Base-by-base conservation (phyloP, 2,113 vertebrate genomes). In the Oceanites oceanicus region DNA sequence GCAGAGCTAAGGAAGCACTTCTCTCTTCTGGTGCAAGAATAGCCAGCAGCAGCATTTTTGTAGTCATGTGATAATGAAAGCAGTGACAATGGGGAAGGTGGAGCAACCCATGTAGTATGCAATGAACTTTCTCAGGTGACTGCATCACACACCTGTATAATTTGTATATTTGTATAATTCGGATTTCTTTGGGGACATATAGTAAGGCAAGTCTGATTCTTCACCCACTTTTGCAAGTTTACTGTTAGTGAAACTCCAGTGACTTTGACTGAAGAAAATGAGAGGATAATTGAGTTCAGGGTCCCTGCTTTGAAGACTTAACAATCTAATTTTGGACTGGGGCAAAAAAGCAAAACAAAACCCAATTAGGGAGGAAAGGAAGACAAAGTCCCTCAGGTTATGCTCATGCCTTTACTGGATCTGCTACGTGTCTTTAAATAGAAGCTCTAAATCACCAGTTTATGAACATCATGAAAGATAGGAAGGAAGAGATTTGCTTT, bases 221-320 rank as follows among this genome's bases (percentile, higher is more conserved):
- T 83, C 58, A 50, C 23, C 29, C 17, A 9, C 17, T 78, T 78
- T 65, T 73, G 18, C 12, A 72, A 84, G 65, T 88, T 95, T 83
- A 73, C 34, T 50, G 13, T 58, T 83, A 66, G 70, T 55, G 45
- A 95, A 90, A 88, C 14, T 94, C 53, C 67, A 62, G 44, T 83
- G 89, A 92, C 86, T 94, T 92, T 95, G 83, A 81, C 45, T 68
- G 77, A 92, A 91, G 86, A 85, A 95, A 94, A 95, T 86, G 26
- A 92, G 62, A 88, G 14, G 34, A 94, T 93, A 94, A 96, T 94
- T 95, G 93, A 93, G 92, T 96, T 95, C 94, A 92, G 84, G 50
- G 70, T 94, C 77, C 59, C 58, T 95, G 91, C 86, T 97, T 97
- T 95, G 94, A 92, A 97, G 80, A 77, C 58, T 76, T 90, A 90